Base-by-base conservation (phyloP, 2,888 invertebrate species). In the Phyllotreta cruciferae region DNA sequence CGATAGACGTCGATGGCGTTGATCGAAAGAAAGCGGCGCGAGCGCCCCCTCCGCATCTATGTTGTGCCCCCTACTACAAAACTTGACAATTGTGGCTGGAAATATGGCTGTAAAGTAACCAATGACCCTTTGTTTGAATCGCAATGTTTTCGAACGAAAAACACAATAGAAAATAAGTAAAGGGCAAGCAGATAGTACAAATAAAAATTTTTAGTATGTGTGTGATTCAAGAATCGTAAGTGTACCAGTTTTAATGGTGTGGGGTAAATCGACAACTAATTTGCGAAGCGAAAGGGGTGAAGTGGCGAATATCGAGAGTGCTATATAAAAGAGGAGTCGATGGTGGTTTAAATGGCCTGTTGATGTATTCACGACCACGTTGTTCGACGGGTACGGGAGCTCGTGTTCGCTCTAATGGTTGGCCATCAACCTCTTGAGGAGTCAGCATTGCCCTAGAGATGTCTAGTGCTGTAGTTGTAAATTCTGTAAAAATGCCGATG, bases 51-150 rank as follows among this genome's bases (percentile, higher is more conserved):
- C 66, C 57, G 60, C 61, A 56, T 63, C 54, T 62, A 60, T 64
- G 62, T 64, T 63, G 63, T 62, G 54, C 60, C 57, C 57, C 60
- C 60, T 64, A 64, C 61, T 63, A 66, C 56, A 65, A 66, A 70
- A 69, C 56, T 68, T 71, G 71, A 68, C 71, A 71, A 65, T 70
- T 71, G 65, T 70, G 67, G 70, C 70, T 71, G 71, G 72, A 80
- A 79, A 79, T 79, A 80, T 80, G 80, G 80, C 80, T 80, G 80
- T 79, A 79, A 79, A 80, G 78, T 79, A 79, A 80, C 78, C 79
- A 78, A 75, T 79, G 77, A 77, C 77, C 77, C 81, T 81, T 81
- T 81, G 81, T 81, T 81, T 74, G 72, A 79, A 74, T 73, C 65
- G 73, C 68, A 74, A 75, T 75, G 76, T 78, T 79, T 78, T 74